Conservation (phyloP, 2,888 invertebrate genomes). For the Homarus gammarus region DNA sequence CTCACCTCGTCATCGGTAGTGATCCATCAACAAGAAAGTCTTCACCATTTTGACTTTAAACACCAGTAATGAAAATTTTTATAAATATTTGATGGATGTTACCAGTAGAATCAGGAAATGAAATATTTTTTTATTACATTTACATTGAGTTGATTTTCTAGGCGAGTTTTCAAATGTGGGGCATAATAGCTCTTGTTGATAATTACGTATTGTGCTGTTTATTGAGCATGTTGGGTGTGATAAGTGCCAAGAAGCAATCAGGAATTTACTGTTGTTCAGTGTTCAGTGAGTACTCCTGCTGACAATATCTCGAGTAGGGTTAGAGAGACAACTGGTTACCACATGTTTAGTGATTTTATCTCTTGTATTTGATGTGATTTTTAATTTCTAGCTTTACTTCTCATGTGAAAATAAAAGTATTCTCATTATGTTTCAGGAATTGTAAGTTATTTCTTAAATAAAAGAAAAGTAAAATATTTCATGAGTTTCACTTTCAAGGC, state of each 20-base stretch:
- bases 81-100: not conserved
- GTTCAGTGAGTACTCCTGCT: not conserved
- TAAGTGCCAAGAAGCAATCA: not conserved
- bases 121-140: not conserved
- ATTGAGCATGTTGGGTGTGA: not conserved
- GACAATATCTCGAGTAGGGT: not conserved
- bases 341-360: not conserved
- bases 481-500: no score
- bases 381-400: not conserved
- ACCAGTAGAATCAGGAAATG: not conserved
- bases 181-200: not conserved
- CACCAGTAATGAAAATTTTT: not conserved
- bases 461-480: not conserved
- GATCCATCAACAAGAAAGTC: slow-evolving; percentile 1
- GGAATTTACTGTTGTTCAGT: not conserved
- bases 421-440: not conserved
- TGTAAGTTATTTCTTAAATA: not conserved
- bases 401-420: not conserved
- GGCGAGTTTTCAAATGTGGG: not conserved
- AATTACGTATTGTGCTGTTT: not conserved
- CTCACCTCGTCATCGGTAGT: not conserved
- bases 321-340: not conserved
- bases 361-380: not conserved
- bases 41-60: not conserved
- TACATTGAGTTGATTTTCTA: not conserved